Percentiles rank a stretch among this genome's conserved stretches.
Evolutionary conservation across 1,140 invertebrate genomes (phyloP).

Genomic region (Scaptodrosophila lebanonensis): DNA sequence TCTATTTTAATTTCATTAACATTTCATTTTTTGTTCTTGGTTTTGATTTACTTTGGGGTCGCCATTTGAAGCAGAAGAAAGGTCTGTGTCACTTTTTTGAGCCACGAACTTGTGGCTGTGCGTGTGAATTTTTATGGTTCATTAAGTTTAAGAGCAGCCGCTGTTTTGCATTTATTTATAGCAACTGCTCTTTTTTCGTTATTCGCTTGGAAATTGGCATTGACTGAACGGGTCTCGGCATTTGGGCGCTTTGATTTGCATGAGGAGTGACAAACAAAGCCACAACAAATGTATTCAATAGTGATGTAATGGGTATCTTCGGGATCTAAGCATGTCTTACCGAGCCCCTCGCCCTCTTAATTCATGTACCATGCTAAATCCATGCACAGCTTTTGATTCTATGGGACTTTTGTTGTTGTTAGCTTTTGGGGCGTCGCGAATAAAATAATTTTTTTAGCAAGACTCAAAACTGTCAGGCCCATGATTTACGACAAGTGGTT

Average conservation of each 20-base stretch:
- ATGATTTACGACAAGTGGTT: constrained; percentile 67
- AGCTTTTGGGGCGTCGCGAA: constrained; percentile 5
- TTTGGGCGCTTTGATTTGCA: too few species aligned
- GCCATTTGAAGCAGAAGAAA: constrained; percentile 28
- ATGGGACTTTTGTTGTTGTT: too few species aligned
- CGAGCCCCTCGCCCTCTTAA: too few species aligned
- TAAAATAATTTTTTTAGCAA: constrained; percentile 8
- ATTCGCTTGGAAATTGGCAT: constrained; percentile 8
- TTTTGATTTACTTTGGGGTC: background rate
- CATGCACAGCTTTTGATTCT: too few species aligned
- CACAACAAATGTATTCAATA: too few species aligned
- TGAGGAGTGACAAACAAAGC: constrained; percentile 21
- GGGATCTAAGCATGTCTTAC: too few species aligned
- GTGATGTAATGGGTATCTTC: too few species aligned
- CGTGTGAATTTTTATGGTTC: constrained; percentile 75
- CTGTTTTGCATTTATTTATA: constrained; percentile 54
- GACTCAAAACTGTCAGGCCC: constrained; percentile 33
- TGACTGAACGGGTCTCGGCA: constrained; percentile 44
- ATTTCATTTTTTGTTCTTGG: constrained; percentile 30
- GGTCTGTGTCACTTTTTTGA: constrained; percentile 45
- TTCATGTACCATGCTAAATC: too few species aligned
- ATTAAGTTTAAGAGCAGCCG: constrained; percentile 67
- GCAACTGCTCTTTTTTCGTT: constrained; percentile 6
- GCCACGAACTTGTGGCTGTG: constrained; percentile 22
- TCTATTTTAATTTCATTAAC: constrained; percentile 70